phyloP scores from a whole-genome alignment of 2,888 invertebrate genomes.

The Thymelicus lineola region DNA sequence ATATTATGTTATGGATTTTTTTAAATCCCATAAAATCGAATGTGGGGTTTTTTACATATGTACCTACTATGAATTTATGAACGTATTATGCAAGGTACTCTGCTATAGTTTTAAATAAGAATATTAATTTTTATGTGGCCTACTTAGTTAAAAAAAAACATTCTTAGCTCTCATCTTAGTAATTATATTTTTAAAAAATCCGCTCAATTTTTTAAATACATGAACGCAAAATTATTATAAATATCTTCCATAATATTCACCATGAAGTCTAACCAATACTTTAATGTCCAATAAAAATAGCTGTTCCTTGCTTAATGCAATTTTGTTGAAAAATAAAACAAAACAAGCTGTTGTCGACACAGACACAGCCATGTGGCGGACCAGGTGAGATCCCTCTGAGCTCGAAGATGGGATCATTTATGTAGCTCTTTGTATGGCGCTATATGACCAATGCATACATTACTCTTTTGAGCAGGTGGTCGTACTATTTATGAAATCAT shows the following conservation, averaged over 20 bases:
- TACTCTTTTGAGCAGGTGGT: slow-evolving; percentile 26
- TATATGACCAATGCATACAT: slow-evolving; percentile 32
- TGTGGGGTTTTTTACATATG: slow-evolving; percentile 9
- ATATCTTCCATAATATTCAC: too few species aligned
- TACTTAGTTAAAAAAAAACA: too few species aligned
- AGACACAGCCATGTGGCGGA: slow-evolving; percentile 18
- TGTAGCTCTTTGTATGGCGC: slow-evolving; percentile 34
- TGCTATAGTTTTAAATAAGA: too few species aligned
- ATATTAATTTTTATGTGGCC: too few species aligned
- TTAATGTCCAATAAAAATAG: not conserved
- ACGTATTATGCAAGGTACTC: too few species aligned
- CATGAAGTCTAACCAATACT: too few species aligned
- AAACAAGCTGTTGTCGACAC: not conserved
- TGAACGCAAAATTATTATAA: too few species aligned
- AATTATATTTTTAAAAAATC: too few species aligned
- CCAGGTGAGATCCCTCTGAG: slow-evolving; percentile 40
- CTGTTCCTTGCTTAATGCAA: not conserved
- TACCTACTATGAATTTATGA: too few species aligned
- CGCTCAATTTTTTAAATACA: too few species aligned
- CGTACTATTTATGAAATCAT: slow-evolving; percentile 22
- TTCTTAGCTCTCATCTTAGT: too few species aligned
- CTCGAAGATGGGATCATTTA: slow-evolving; percentile 37
- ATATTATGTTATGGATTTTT: not conserved
- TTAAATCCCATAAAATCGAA: too few species aligned
- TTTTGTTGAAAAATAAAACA: not conserved